A percentile compares a stretch with the other conserved stretches of the same genome.
Evolutionary conservation across 2,888 invertebrate genomes (phyloP).

Genomic region (Limnephilus auricula): DNA sequence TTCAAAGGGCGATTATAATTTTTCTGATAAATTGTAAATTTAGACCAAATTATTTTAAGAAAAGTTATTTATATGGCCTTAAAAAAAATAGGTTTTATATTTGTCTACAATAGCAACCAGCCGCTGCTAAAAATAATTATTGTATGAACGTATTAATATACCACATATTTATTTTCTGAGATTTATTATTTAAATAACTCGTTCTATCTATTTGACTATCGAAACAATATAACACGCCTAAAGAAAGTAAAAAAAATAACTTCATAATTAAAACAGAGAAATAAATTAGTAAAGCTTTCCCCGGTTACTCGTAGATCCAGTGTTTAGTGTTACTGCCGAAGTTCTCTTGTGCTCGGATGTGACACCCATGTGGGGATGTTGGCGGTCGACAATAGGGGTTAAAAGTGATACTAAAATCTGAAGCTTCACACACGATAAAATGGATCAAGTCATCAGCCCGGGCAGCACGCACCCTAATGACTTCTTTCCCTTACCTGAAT

Average conservation of each 20-base stretch:
- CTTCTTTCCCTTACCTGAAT: slow-evolving; percentile 59
- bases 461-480: slow-evolving; percentile 53
- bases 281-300: neutral
- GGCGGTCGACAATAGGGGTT: neutral
- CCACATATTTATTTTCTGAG: too few relatives aligned
- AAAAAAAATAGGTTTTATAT: too few relatives aligned
- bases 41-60: too few relatives aligned
- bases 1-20: neutral
- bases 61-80: too few relatives aligned
- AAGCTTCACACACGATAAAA: slow-evolving; percentile 38
- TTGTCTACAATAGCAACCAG: too few relatives aligned
- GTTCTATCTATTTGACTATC: too few relatives aligned
- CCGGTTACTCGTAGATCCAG: neutral
- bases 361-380: neutral
- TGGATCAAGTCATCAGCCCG: slow-evolving; percentile 41
- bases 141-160: too few relatives aligned
- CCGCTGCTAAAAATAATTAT: too few relatives aligned
- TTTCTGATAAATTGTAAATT: too few relatives aligned
- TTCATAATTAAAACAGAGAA: neutral
- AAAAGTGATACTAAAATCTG: slow-evolving; percentile 36
- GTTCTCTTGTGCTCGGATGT: neutral
- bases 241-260: neutral
- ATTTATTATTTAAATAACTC: neutral
- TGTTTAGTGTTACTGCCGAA: neutral
- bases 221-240: neutral